Percentiles rank a stretch among this genome's conserved stretches.
phyloP scores from a whole-genome alignment of 2,797 vertebrate species.

The Mus minutoides region DNA sequence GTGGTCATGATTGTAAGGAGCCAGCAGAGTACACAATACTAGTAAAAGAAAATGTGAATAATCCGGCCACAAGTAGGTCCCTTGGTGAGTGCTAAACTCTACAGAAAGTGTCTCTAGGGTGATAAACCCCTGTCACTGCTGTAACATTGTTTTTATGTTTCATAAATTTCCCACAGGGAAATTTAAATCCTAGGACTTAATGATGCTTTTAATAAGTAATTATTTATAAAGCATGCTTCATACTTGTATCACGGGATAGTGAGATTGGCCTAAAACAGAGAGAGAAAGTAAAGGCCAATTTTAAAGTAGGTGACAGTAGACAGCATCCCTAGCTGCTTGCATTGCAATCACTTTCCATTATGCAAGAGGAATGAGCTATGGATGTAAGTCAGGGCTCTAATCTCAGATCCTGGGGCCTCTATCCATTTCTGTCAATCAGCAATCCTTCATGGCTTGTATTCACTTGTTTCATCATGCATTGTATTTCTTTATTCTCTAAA shows the following conservation, averaged over 20 bases:
- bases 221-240: constrained; percentile 1
- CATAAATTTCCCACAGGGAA: constrained; percentile 34
- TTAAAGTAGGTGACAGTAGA: background rate
- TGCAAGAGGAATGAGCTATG: background rate
- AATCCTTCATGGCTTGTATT: background rate
- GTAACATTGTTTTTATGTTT: background rate
- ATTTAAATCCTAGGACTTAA: constrained; percentile 47
- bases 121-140: constrained; percentile 38
- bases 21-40: constrained; percentile 8
- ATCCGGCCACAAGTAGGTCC: background rate
- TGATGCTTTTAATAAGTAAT: constrained; percentile 36
- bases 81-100: constrained; percentile 28
- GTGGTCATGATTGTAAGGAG: background rate
- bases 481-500: background rate
- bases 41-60: constrained; percentile 43
- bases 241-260: background rate
- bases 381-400: background rate
- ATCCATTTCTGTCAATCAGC: background rate
- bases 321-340: background rate
- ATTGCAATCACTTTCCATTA: background rate
- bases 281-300: background rate
- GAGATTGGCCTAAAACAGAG: background rate
- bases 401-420: background rate
- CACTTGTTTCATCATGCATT: background rate
- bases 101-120: background rate